Evolutionary conservation across 2,113 vertebrate species (phyloP).

Genomic region (Cnemophilus loriae): DNA sequence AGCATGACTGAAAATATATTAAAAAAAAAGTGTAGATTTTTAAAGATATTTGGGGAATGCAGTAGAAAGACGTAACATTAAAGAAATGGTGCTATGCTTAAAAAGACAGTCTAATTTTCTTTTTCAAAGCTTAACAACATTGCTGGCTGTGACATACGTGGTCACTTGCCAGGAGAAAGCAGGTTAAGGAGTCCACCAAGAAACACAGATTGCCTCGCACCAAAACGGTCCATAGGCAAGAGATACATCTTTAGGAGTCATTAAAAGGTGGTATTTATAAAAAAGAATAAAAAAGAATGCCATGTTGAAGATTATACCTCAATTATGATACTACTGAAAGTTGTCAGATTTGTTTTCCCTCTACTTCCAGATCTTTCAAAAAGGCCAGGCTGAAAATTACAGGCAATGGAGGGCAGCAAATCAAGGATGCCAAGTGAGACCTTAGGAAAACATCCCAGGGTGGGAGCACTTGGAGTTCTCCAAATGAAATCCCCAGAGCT

Average conservation of each 20-base stretch:
- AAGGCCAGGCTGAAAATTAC: not conserved
- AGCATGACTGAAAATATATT: not conserved
- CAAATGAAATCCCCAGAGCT: not conserved
- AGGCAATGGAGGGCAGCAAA: not conserved
- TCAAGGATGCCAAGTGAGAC: not conserved
- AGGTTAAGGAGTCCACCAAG: not conserved
- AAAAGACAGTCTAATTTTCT: not conserved
- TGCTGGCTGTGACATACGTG: not conserved
- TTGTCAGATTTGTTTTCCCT: not conserved
- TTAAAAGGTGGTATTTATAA: not conserved
- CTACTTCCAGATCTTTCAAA: not conserved
- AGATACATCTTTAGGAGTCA: not conserved
- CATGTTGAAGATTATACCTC: not conserved
- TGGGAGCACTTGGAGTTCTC: not conserved
- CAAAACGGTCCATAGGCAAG: rapidly evolving
- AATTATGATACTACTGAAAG: not conserved
- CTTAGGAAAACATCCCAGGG: not conserved
- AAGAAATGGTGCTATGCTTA: not conserved
- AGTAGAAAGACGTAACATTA: not conserved
- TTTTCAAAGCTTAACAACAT: not conserved
- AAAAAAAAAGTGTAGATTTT: not conserved
- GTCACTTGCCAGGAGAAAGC: not conserved
- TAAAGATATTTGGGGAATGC: not conserved
- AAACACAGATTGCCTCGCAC: not conserved
- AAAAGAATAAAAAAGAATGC: not conserved